Base-by-base conservation (phyloP, 2,888 invertebrate species). In the Rhamnusium bicolor region DNA sequence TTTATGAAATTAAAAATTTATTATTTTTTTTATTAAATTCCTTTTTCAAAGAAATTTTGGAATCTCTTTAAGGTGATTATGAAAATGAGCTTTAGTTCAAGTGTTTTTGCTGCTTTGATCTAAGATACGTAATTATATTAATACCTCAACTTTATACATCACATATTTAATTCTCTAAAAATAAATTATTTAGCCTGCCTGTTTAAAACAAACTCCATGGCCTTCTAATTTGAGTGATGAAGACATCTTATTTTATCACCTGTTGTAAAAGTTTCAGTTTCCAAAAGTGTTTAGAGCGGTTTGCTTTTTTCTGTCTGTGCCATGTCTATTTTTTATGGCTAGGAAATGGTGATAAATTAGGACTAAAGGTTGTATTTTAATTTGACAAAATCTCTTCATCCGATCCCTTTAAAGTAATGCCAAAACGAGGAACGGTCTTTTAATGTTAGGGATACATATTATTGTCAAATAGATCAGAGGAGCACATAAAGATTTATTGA, bases 201-300 rank as follows among this genome's bases (percentile, higher is more conserved):
- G n/a, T 40, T 40, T 40, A 40, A 40, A 12, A 0, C 40, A 5
- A n/a, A 40, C 40, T 40, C 32, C 12, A 4, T n/a, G n/a, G 58
- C 12, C 32, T 32, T 16, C 12, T 32, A 29, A 8, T 32, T 58
- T 58, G 32, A 58, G 32, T 58, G 32, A 58, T 58, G 58, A 58
- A 58, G 58, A 58, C 58, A 32, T 58, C 29, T 58, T 40, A 58
- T 32, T 58, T 58, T 58, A 58, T 58, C 58, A 58, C 58, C 32
- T 56, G 56, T 56, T 58, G 58, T 58, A 58, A 58, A 56, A 58
- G 58, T 58, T 58, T 58, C 19, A 58, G 58, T 19, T 32, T 58
- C 16, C 32, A 32, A 32, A 56, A 58, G 58, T 58, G 58, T 58
- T 58, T 6, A 7, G 58, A 58, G 58, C 58, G 58, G 58, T 58